Evolutionary conservation across 2,888 invertebrate species (phyloP).

Genomic region (Pterostichus niger): DNA sequence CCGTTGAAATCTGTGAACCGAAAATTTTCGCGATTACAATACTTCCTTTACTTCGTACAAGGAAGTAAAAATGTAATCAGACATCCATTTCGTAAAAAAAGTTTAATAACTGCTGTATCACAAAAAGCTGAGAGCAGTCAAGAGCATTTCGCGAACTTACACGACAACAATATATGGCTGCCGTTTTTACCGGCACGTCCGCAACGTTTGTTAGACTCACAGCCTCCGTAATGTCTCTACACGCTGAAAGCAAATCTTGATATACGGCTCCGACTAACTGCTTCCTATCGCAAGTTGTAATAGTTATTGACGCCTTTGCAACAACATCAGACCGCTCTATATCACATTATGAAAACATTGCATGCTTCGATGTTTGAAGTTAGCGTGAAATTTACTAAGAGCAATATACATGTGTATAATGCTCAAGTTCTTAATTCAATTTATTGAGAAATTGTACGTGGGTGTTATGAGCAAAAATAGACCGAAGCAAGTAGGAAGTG

Average conservation of each 20-base stretch:
- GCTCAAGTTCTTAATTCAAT: slow-evolving; percentile 1
- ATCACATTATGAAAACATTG: slow-evolving; percentile 6
- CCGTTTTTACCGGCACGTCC: slow-evolving; percentile 24
- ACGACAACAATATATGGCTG: slow-evolving; percentile 14
- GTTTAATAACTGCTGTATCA: slow-evolving; percentile 22
- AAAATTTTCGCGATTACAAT: too few species aligned
- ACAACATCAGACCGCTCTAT: slow-evolving; percentile 15
- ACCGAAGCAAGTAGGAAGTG: not conserved
- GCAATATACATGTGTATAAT: not conserved
- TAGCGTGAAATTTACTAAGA: not conserved
- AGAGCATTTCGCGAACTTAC: slow-evolving; percentile 9
- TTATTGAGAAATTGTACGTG: not conserved
- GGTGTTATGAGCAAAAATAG: slow-evolving; percentile 4
- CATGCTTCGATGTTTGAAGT: not conserved
- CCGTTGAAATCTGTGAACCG: too few species aligned
- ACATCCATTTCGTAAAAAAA: not conserved
- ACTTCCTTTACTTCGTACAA: too few species aligned
- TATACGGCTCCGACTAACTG: slow-evolving; percentile 2
- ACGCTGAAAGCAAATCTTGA: slow-evolving; percentile 43
- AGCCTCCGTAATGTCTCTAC: slow-evolving; percentile 35
- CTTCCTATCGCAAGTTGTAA: slow-evolving; percentile 15
- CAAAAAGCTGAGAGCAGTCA: slow-evolving; percentile 2
- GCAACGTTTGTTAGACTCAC: slow-evolving; percentile 40
- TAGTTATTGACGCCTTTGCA: slow-evolving; percentile 33
- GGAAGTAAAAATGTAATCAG: not conserved